A percentile compares a stretch with the other conserved stretches of the same genome.
Evolutionary conservation across 2,888 invertebrate species (phyloP).

Genomic region (Hoplodrina blanda): DNA sequence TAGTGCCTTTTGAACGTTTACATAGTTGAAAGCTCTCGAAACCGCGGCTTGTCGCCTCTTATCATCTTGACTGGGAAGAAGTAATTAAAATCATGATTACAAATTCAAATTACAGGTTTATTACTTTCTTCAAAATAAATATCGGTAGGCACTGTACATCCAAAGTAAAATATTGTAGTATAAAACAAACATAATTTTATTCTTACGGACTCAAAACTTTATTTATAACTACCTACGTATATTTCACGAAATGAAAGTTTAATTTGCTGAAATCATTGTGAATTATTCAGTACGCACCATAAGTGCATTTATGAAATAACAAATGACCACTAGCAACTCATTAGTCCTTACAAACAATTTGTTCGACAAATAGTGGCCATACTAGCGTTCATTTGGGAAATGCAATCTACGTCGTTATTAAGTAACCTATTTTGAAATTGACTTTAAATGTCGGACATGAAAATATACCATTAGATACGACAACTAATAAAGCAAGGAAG

Average conservation of each 20-base stretch:
- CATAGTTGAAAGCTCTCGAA: constrained; percentile 7
- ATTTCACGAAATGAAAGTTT: constrained; percentile 24
- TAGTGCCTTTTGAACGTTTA: background rate
- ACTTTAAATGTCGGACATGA: background rate
- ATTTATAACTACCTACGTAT: no score
- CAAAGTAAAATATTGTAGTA: background rate
- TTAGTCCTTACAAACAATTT: constrained; percentile 65
- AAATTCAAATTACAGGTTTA: no score
- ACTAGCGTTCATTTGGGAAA: constrained; percentile 70
- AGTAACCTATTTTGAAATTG: constrained; percentile 17
- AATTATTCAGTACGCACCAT: constrained; percentile 36
- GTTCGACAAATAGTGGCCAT: constrained; percentile 62
- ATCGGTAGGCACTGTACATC: no score
- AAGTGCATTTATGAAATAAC: constrained; percentile 56
- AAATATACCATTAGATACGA: background rate
- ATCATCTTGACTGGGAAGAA: background rate
- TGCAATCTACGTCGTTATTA: constrained; percentile 29
- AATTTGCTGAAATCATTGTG: constrained; percentile 32
- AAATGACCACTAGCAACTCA: constrained; percentile 69
- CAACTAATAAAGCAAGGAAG: background rate
- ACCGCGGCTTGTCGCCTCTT: background rate
- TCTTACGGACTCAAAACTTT: background rate
- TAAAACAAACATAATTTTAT: background rate
- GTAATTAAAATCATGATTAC: no score
- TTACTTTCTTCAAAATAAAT: no score